Conservation (phyloP, 2,888 invertebrate genomes). For the Dolichomitus sp. region DNA sequence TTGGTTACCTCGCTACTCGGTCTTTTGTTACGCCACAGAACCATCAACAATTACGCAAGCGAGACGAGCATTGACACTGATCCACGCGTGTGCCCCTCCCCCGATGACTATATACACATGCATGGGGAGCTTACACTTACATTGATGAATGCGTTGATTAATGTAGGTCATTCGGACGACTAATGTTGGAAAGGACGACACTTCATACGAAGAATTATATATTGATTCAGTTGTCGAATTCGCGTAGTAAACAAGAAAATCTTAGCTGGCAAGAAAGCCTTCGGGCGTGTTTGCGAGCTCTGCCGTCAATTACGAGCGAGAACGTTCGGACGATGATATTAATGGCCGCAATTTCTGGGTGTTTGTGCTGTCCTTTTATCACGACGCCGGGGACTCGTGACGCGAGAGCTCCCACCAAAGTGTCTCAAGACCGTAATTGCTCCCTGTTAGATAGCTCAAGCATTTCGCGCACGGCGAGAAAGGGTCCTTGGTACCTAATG, state of each 20-base stretch:
- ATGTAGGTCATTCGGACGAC: not conserved
- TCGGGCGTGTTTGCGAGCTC: conserved; percentile 8
- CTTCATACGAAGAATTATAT: not conserved
- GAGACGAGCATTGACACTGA: conserved; percentile 51
- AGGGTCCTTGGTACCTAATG: conserved; percentile 18
- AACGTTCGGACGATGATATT: conserved; percentile 39
- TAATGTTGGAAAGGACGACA: not conserved
- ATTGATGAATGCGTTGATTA: conserved; percentile 10
- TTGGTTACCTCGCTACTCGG: conserved; percentile 38
- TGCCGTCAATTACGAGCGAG: conserved; percentile 34
- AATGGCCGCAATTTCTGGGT: conserved; percentile 39
- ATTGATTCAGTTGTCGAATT: conserved; percentile 13
- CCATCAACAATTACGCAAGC: conserved; percentile 48
- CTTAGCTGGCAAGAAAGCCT: not conserved
- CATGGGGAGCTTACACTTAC: not conserved
- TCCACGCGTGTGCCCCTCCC: conserved; percentile 16
- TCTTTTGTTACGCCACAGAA: conserved; percentile 61
- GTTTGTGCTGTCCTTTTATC: conserved; percentile 20
- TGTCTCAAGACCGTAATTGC: conserved; percentile 31
- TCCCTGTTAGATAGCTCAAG: not conserved
- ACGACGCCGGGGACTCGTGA: not conserved
- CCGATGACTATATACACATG: conserved; percentile 4
- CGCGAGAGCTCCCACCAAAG: not conserved
- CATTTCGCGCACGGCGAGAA: conserved; percentile 1
- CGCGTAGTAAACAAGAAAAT: not conserved